phyloP scores from a whole-genome alignment of 2,888 invertebrate genomes.

The Tubulanus polymorphus region DNA sequence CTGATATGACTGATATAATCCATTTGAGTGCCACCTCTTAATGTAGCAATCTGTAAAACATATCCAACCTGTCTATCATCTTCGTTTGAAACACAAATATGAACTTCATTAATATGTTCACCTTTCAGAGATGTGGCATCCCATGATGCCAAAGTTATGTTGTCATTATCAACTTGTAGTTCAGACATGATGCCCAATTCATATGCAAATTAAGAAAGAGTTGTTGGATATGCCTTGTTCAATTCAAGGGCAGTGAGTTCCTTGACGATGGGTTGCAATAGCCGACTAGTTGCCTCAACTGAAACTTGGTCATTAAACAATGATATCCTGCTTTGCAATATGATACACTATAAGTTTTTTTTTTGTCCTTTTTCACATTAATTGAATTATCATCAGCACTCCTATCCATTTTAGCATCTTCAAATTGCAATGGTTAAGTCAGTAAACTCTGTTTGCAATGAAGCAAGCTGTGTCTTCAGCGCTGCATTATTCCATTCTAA shows the following conservation, averaged over 20 bases:
- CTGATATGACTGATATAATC: not conserved
- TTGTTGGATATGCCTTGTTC: not conserved
- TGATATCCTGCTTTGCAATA: not conserved
- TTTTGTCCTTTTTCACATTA: not conserved
- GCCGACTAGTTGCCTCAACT: not conserved
- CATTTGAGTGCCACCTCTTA: not conserved
- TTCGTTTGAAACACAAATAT: not conserved
- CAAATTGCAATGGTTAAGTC: too few relatives aligned
- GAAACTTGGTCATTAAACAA: not conserved
- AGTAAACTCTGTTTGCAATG: too few relatives aligned
- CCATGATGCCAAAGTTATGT: slow-evolving; percentile 1
- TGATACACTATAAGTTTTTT: not conserved
- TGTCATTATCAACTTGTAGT: not conserved
- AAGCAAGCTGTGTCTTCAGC: too few relatives aligned
- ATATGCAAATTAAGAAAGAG: not conserved
- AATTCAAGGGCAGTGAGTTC: not conserved
- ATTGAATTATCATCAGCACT: too few relatives aligned
- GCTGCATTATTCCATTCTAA: too few relatives aligned
- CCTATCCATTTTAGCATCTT: too few relatives aligned
- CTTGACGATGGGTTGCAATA: not conserved
- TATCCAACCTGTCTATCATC: too few relatives aligned
- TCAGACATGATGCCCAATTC: slow-evolving; percentile 1
- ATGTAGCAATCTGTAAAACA: not conserved
- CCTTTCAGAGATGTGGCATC: not conserved
- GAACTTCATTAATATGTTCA: not conserved